Evolutionary conservation across 2,888 invertebrate species (phyloP).

Genomic region (Didymodactylos carnosus): DNA sequence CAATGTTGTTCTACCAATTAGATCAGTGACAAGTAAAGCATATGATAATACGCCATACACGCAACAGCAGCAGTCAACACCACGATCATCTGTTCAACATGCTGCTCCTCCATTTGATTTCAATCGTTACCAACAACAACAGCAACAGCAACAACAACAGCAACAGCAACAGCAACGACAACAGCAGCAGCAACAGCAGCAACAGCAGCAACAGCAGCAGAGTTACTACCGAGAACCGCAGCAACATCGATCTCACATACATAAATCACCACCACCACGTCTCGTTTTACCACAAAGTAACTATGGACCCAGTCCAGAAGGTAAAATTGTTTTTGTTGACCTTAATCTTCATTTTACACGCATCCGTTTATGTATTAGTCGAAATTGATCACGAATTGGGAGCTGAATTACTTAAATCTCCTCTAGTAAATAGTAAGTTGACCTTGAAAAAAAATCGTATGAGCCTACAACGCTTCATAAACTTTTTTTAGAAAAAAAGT

Average conservation of each 20-base stretch:
- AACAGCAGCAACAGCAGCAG: background rate
- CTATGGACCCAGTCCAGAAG: background rate
- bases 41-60: background rate
- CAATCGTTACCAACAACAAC: background rate
- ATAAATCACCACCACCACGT: background rate
- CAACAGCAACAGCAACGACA: background rate
- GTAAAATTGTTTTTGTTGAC: background rate
- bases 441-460: background rate
- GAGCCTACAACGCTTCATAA: background rate
- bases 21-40: background rate
- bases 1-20: background rate
- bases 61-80: too few relatives aligned
- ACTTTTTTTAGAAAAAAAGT: constrained; percentile 26
- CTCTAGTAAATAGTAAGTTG: background rate
- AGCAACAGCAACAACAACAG: background rate
- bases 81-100: too few relatives aligned
- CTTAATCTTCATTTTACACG: background rate
- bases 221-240: too few relatives aligned
- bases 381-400: background rate
- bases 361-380: background rate
- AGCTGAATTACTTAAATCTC: background rate
- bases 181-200: background rate
- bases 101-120: background rate
- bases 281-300: background rate
- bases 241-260: background rate